phyloP scores from a whole-genome alignment of 2,888 invertebrate species.

The Nasonovia ribisnigri region DNA sequence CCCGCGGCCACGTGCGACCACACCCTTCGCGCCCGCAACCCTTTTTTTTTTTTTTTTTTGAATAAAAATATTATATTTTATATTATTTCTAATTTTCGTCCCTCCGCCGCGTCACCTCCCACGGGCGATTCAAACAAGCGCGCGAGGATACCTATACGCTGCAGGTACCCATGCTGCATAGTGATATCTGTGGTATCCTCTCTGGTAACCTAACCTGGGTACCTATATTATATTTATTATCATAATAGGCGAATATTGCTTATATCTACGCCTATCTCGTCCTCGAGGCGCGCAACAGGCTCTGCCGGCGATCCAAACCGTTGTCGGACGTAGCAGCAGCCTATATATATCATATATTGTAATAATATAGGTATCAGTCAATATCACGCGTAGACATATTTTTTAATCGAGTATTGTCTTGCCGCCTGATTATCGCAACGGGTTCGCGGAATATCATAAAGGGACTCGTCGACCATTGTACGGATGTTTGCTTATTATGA shows the following conservation, averaged over 20 bases:
- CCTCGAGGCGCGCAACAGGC: conserved; percentile 53
- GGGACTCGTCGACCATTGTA: not conserved
- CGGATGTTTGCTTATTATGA: not conserved
- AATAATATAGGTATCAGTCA: not conserved
- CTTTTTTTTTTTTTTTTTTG: too few relatives aligned
- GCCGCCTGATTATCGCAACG: too few relatives aligned
- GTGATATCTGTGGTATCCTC: too few relatives aligned
- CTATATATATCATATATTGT: not conserved
- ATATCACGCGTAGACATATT: not conserved
- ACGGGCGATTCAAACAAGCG: not conserved
- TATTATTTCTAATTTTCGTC: not conserved
- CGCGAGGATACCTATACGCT: not conserved
- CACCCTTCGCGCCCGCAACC: conserved; percentile 64
- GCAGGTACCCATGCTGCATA: too few relatives aligned
- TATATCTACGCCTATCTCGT: not conserved
- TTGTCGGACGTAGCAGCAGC: too few relatives aligned
- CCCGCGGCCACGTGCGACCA: conserved; percentile 65
- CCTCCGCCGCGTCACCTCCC: not conserved
- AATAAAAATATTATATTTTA: not conserved
- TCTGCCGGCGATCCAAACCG: not conserved
- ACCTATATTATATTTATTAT: too few relatives aligned
- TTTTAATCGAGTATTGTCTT: not conserved
- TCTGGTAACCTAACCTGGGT: too few relatives aligned
- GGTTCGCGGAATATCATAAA: not conserved
- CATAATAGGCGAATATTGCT: too few relatives aligned